Evolutionary conservation across 2,797 vertebrate genomes (phyloP).

Genomic region (Dallia pectoralis): DNA sequence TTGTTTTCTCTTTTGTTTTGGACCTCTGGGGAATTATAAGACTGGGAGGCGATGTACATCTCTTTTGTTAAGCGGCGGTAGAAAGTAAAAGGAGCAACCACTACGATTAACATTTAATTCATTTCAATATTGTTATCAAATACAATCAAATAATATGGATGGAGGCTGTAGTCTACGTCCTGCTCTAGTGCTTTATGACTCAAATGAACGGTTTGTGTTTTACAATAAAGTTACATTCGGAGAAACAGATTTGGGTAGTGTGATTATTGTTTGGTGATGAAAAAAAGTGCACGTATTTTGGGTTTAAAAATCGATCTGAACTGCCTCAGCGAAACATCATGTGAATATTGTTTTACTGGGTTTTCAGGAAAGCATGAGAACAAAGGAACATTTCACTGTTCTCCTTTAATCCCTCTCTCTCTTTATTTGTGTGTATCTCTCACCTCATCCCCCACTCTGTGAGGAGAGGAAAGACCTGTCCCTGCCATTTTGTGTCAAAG

Average conservation of each 20-base stretch:
- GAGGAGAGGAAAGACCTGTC: conserved; percentile 58
- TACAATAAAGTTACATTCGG: conserved; percentile 19
- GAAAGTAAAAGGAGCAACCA: conserved; percentile 53
- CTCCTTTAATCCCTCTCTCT: not conserved
- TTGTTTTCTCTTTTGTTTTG: conserved; percentile 66
- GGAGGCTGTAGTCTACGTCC: conserved; percentile 41
- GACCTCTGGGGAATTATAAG: conserved; percentile 61
- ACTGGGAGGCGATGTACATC: conserved; percentile 58
- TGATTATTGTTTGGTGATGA: not conserved
- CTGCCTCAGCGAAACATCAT: not conserved
- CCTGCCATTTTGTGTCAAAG: conserved; percentile 60
- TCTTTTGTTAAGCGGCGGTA: conserved; percentile 36
- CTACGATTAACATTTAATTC: conserved; percentile 66
- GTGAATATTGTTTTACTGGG: not conserved
- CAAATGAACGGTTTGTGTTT: conserved; percentile 47
- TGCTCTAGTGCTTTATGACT: conserved; percentile 46
- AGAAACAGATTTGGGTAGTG: conserved; percentile 2
- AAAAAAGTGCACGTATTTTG: not conserved
- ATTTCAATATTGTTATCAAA: conserved; percentile 69
- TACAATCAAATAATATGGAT: conserved; percentile 54
- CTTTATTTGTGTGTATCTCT: not conserved
- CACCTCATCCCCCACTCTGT: conserved; percentile 32
- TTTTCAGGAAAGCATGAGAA: conserved; percentile 14
- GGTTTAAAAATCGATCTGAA: not conserved
- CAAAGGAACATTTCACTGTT: conserved; percentile 14